Evolutionary conservation across 2,113 vertebrate genomes (phyloP), one percentile per base, ranked within the genome.

Genomic region (Gobiocypris rarus): DNA sequence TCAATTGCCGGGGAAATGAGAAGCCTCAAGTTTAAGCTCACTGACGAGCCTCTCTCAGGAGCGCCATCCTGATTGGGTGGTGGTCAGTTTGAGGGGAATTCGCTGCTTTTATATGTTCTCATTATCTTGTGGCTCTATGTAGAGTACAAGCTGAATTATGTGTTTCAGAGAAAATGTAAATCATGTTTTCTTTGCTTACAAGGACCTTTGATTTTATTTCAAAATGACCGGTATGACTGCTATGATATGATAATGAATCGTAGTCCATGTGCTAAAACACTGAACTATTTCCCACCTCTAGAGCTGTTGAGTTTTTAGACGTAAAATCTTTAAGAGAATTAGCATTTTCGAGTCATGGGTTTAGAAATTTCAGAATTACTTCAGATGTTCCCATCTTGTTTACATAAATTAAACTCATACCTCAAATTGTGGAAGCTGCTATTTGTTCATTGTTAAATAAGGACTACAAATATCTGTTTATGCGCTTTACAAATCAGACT

Each of bases 141-240:
- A 52, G 74, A 75, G 56, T 56, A 34, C 50, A 34, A 75, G 75
- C 22, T 77, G 22, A 59, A 59, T 59, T 59, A 41, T 77, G 50
- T 77, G 34, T 34, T 48, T 45, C 69, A 77, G 59, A 56, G 17
- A 56, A 54, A 38, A 28, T 34, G 14, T 28, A 52, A 56, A 43
- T 15, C 9, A 7, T 77, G 34, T 41, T 59, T 41, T n/a, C 31
- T 77, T n/a, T 58, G 75, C 52, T 58, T n/a, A 58, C 9, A 28
- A 75, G 24, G 73, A 75, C 26, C 4, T 56, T 56, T 75, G 26
- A 41, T 73, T 41, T 73, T 45, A 24, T 73, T 73, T 73, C 22
- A 52, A 50, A 75, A 22, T 4, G 4, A 10, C 38, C 4, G 5
- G 26, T 75, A n/a, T 56, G 26, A 75, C 9, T 22, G 50, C 50